phyloP scores from a whole-genome alignment of 2,888 invertebrate genomes.

The Cephus sareptanus region DNA sequence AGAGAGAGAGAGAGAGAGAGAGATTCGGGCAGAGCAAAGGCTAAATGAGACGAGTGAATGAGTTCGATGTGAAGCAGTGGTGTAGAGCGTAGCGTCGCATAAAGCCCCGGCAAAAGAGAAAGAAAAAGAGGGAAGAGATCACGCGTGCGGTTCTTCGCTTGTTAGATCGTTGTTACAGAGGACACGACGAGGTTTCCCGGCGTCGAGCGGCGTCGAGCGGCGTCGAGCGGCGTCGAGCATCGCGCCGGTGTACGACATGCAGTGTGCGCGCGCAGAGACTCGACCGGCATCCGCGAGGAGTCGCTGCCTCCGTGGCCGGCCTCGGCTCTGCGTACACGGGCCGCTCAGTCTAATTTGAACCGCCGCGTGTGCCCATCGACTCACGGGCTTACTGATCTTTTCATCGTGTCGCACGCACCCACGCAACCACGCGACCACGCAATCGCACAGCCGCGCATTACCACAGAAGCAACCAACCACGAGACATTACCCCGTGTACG shows the following conservation, averaged over 20 bases:
- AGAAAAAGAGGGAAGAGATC: conserved; percentile 30
- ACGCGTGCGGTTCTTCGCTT: conserved; percentile 46
- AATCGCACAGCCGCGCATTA: conserved; percentile 4
- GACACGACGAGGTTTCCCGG: background rate
- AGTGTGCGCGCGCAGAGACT: conserved; percentile 62
- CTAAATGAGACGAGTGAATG: too few species aligned
- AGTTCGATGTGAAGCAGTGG: too few species aligned
- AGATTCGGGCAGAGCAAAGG: conserved; percentile 14
- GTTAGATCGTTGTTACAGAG: conserved; percentile 47
- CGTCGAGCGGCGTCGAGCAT: conserved; percentile 12
- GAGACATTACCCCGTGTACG: too few species aligned
- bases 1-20: conserved; percentile 14
- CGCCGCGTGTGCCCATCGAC: conserved; percentile 63
- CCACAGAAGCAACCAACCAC: too few species aligned
- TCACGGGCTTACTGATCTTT: conserved; percentile 44
- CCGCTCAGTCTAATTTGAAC: conserved; percentile 67
- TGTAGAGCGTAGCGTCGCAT: conserved; percentile 16
- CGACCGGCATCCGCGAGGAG: conserved; percentile 62
- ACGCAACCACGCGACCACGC: conserved; percentile 16
- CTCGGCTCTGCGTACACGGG: conserved; percentile 59
- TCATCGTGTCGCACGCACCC: conserved; percentile 23
- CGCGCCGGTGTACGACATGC: conserved; percentile 26
- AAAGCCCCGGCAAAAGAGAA: conserved; percentile 9
- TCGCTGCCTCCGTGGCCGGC: conserved; percentile 64
- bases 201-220: too few species aligned